A percentile compares a stretch with the other conserved stretches of the same genome.
Conservation (phyloP, 2,797 vertebrate species). For the Channa striata region DNA sequence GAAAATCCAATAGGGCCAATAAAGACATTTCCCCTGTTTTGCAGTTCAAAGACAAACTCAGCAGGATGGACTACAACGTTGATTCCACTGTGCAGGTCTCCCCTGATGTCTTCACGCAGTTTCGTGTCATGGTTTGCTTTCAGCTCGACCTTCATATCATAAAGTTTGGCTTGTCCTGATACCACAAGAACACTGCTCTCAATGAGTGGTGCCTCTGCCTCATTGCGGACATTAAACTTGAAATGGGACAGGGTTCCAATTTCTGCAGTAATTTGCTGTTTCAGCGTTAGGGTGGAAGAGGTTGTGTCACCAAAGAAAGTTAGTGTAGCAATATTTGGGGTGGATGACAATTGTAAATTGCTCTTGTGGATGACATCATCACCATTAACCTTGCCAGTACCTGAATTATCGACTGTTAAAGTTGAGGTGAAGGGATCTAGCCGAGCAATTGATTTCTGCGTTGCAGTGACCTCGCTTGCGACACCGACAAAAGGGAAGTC, state of each 20-base stretch:
- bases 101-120: constrained; percentile 83
- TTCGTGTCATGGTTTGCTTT: constrained; percentile 87
- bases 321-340: constrained; percentile 74
- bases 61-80: constrained; percentile 78
- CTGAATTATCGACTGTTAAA: constrained; percentile 80
- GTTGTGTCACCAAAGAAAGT: constrained; percentile 84
- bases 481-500: constrained; percentile 80
- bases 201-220: constrained; percentile 84
- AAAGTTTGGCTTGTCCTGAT: constrained; percentile 80
- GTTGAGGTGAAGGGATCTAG: constrained; percentile 77
- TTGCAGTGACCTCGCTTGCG: constrained; percentile 81
- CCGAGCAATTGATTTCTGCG: constrained; percentile 80
- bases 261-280: constrained; percentile 85
- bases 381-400: constrained; percentile 83
- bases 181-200: constrained; percentile 86
- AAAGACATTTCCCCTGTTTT: constrained; percentile 90
- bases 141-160: constrained; percentile 85
- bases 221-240: constrained; percentile 84
- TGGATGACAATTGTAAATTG: constrained; percentile 77
- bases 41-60: constrained; percentile 84
- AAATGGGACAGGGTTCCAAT: constrained; percentile 73
- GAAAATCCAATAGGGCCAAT: constrained; percentile 83
- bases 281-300: constrained; percentile 85
- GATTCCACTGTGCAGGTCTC: constrained; percentile 86
- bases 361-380: constrained; percentile 85